These are phyloP conservation scores for Tachyglossus aculeatus DNA, from an alignment of 2,797 vertebrate genomes.

Conservation along the genomic window DNA sequence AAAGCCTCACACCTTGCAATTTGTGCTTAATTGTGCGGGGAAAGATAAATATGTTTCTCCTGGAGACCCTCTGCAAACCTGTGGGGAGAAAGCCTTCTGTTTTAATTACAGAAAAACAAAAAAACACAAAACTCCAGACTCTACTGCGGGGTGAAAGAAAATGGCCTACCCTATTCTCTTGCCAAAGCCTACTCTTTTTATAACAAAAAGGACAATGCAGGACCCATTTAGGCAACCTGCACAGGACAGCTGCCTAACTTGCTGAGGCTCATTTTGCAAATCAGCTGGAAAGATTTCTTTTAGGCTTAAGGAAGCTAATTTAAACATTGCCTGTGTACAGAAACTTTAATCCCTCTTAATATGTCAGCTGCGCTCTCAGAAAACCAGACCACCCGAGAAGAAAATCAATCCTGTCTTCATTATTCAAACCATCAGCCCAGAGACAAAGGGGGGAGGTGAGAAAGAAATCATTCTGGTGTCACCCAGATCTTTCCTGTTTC, in stretches of 20 bases:
- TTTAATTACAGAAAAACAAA: conserved; percentile 52
- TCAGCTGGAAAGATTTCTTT: conserved; percentile 60
- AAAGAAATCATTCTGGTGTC: conserved; percentile 69
- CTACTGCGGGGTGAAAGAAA: conserved; percentile 30
- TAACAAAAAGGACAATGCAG: conserved; percentile 28
- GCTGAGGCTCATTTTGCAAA: conserved; percentile 46
- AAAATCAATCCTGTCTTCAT: conserved; percentile 66
- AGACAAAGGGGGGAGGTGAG: conserved; percentile 67
- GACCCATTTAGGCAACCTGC: conserved; percentile 39
- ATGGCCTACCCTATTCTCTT: conserved; percentile 22
- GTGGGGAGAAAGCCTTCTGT: conserved; percentile 57
- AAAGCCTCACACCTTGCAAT: conserved; percentile 34
- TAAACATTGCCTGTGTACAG: conserved; percentile 50
- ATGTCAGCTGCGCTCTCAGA: conserved; percentile 50
- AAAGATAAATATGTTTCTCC: conserved; percentile 22
- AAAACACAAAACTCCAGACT: conserved; percentile 24
- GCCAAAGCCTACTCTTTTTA: not conserved
- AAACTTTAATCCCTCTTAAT: conserved; percentile 62
- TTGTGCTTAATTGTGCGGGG: conserved; percentile 45
- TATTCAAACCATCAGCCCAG: conserved; percentile 63
- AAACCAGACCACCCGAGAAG: conserved; percentile 57
- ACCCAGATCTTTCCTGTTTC: conserved; percentile 69
- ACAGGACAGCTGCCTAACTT: not conserved
- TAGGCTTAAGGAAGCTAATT: conserved; percentile 58
- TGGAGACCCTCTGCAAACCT: conserved; percentile 39